Base-by-base conservation (phyloP, 2,888 invertebrate genomes). In the Arenicola marina region DNA sequence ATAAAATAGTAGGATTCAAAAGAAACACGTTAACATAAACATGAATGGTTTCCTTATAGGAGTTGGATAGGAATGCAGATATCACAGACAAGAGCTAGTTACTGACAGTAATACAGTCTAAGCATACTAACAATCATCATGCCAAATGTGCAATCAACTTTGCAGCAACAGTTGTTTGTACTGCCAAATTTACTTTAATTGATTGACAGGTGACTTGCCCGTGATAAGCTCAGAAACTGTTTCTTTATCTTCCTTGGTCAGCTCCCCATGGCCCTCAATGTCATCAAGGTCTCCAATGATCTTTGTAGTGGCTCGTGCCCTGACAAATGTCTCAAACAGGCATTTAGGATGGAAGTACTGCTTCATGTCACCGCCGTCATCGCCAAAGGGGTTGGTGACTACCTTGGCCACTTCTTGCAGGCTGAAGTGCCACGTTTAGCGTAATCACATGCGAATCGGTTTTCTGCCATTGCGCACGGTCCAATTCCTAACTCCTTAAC, bases 321-420 rank as follows among this genome's bases (percentile, higher is more conserved):
- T 89, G 44, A 89, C 84, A 70, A 95, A 89, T 21, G 88, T 87
- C 77, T 92, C 90, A 86, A 93, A 91, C 3, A 94, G 84, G 75
- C 94, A 95, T 62, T 88, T 85, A 0, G 91, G 84, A 77, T 94
- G 94, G 79, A 90, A 88, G 77, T 92, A 94, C 70, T 88, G 88
- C 81, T 93, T 94, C 92, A 94, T 92, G 48, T 89, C 89, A 0
- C 88, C 88, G 26, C 88, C 88, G 75, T 87, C 88, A 11, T 87
- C 86, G 18, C 87, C 88, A 77, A 92, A 93, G 0, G 92, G 92
- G 83, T 92, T 94, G 0, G 89, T 84, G 2, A 89, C 87, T 24
- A 92, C 76, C 73, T 93, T 93, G 0, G 91, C 93, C 51, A 94
- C 75, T 90, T 92, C 82, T 93, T 93, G 78, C 95, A 95, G 18